Evolutionary conservation across 2,888 invertebrate genomes (phyloP).

Genomic region (Drosophila cognata): DNA sequence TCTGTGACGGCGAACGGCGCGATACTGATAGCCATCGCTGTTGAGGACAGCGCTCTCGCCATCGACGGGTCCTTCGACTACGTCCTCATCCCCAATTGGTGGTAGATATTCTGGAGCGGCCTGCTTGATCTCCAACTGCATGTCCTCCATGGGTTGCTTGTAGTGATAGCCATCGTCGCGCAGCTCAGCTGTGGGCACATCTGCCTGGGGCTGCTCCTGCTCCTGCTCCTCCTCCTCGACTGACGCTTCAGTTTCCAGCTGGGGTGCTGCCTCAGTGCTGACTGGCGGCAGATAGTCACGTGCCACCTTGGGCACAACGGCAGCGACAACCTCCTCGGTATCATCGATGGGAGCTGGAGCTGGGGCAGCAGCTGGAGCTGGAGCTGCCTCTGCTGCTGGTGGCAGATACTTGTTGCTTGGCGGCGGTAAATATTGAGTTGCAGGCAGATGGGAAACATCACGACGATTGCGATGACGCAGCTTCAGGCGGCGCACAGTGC

Average conservation of each 20-base stretch:
- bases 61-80: slow-evolving; percentile 60
- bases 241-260: slow-evolving; percentile 46
- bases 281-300: slow-evolving; percentile 73
- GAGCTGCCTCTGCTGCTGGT: slow-evolving; percentile 34
- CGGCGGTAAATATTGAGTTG: slow-evolving; percentile 66
- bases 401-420: slow-evolving; percentile 70
- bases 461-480: slow-evolving; percentile 73
- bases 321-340: slow-evolving; percentile 71
- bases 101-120: slow-evolving; percentile 66
- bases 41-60: slow-evolving; percentile 65
- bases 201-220: slow-evolving; percentile 46
- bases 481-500: slow-evolving; percentile 70
- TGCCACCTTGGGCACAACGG: slow-evolving; percentile 55
- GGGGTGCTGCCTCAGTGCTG: slow-evolving; percentile 48
- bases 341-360: slow-evolving; percentile 45
- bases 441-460: slow-evolving; percentile 76
- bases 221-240: slow-evolving; percentile 21
- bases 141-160: slow-evolving; percentile 66
- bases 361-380: slow-evolving; percentile 12
- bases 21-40: slow-evolving; percentile 81
- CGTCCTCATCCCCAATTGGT: slow-evolving; percentile 51
- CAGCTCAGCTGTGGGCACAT: slow-evolving; percentile 67
- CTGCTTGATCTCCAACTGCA: slow-evolving; percentile 56
- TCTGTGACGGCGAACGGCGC: slow-evolving; percentile 73
- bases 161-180: slow-evolving; percentile 80